These are phyloP conservation scores for Carcinoscorpius rotundicauda DNA, from an alignment of 1,140 invertebrate species.

Conservation along the genomic window DNA sequence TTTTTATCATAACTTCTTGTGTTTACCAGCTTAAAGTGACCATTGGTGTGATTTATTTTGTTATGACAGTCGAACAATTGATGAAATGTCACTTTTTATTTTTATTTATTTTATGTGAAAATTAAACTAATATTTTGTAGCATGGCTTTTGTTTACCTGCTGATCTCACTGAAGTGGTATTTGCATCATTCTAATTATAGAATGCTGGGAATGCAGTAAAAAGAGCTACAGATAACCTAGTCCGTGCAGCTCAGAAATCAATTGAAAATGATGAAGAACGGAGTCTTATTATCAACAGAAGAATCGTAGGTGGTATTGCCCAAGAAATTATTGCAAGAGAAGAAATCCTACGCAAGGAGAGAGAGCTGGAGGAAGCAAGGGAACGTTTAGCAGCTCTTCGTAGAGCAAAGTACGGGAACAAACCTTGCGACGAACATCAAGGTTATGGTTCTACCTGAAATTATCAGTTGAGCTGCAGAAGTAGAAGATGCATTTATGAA, in stretches of 20 bases:
- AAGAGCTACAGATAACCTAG: slow-evolving; percentile 91
- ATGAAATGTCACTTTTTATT: no score
- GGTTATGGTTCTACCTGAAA: slow-evolving; percentile 18
- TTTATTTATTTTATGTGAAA: no score
- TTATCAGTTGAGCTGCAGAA: no score
- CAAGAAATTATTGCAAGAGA: slow-evolving; percentile 73
- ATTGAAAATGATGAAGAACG: slow-evolving; percentile 74
- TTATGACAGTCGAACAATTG: no score
- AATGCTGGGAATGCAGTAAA: slow-evolving; percentile 94
- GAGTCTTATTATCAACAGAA: slow-evolving; percentile 70
- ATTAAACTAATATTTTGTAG: no score
- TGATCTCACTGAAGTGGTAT: neutral
- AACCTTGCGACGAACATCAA: slow-evolving; percentile 24
- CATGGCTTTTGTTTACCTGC: no score
- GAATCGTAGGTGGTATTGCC: slow-evolving; percentile 59
- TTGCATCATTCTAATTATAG: slow-evolving; percentile 34
- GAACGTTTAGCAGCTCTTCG: slow-evolving; percentile 54
- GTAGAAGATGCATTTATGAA: no score
- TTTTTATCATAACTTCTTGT: no score
- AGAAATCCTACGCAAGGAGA: slow-evolving; percentile 64
- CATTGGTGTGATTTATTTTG: no score
- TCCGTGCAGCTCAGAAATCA: slow-evolving; percentile 82
- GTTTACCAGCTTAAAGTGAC: no score
- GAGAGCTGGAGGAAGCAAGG: slow-evolving; percentile 82
- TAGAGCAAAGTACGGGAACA: slow-evolving; percentile 37